phyloP scores from a whole-genome alignment of 2,113 vertebrate species.

The Myotis yumanensis region DNA sequence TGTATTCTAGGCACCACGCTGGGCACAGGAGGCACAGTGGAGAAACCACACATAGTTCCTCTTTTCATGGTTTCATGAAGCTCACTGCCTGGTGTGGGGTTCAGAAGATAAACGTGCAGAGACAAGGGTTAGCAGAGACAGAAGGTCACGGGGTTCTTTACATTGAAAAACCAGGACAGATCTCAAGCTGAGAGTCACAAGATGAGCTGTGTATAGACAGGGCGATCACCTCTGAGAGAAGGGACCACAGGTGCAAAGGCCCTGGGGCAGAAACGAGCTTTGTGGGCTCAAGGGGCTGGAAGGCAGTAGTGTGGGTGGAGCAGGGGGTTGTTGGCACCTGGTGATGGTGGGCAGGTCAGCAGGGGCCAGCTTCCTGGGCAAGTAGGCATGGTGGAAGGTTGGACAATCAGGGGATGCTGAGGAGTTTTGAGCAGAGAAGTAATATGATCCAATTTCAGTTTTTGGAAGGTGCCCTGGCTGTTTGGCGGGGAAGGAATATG shows the following conservation, averaged over 20 bases:
- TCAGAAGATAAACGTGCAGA: not conserved
- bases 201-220: not conserved
- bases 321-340: not conserved
- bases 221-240: not conserved
- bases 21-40: not conserved
- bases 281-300: not conserved
- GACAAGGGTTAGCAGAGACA: not conserved
- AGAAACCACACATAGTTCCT: not conserved
- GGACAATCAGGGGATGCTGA: not conserved
- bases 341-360: not conserved
- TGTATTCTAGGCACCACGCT: not conserved
- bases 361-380: accelerated
- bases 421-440: not conserved
- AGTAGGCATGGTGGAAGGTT: not conserved
- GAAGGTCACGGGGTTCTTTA: not conserved
- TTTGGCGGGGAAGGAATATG: not conserved
- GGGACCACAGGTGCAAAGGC: not conserved
- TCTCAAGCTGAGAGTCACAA: not conserved
- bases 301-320: not conserved
- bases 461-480: not conserved
- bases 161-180: not conserved
- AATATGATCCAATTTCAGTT: not conserved
- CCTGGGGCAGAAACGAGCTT: not conserved
- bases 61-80: not conserved
- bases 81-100: not conserved